phyloP scores from a whole-genome alignment of 2,797 vertebrate genomes.

The Gymnoscopelus braueri region DNA sequence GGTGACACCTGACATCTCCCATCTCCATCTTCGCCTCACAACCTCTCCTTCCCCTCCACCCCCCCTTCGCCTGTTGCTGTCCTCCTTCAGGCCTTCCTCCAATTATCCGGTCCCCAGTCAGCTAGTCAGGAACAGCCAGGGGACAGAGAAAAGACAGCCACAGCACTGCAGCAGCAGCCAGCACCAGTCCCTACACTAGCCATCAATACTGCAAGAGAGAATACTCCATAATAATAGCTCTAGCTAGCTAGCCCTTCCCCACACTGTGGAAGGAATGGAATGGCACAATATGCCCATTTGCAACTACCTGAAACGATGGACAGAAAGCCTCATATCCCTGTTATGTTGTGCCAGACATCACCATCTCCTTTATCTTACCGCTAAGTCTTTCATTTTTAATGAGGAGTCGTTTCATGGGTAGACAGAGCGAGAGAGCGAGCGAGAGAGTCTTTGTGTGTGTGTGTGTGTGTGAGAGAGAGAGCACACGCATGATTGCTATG shows the following conservation, averaged over 20 bases:
- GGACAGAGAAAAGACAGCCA: slow-evolving; percentile 65
- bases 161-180: slow-evolving; percentile 63
- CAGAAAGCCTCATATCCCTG: not conserved
- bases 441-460: not conserved
- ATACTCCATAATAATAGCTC: slow-evolving; percentile 59
- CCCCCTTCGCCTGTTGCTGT: slow-evolving; percentile 43
- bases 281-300: slow-evolving; percentile 30
- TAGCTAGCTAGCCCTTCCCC: slow-evolving; percentile 46
- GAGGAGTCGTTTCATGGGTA: slow-evolving; percentile 33
- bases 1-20: slow-evolving; percentile 48
- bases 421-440: not conserved
- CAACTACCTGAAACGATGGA: slow-evolving; percentile 43
- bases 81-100: slow-evolving; percentile 73
- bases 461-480: not conserved
- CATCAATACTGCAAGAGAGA: slow-evolving; percentile 68
- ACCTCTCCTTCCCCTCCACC: slow-evolving; percentile 20
- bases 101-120: slow-evolving; percentile 78
- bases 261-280: slow-evolving; percentile 44
- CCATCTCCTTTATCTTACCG: slow-evolving; percentile 27
- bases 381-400: slow-evolving; percentile 46
- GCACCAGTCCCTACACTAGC: slow-evolving; percentile 56
- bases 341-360: slow-evolving; percentile 38
- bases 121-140: slow-evolving; percentile 74
- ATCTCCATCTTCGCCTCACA: slow-evolving; percentile 34
- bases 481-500: not conserved